Evolutionary conservation across 2,888 invertebrate genomes (phyloP), one percentile per base, ranked within the genome.

Genomic region (Tanypteryx hageni): DNA sequence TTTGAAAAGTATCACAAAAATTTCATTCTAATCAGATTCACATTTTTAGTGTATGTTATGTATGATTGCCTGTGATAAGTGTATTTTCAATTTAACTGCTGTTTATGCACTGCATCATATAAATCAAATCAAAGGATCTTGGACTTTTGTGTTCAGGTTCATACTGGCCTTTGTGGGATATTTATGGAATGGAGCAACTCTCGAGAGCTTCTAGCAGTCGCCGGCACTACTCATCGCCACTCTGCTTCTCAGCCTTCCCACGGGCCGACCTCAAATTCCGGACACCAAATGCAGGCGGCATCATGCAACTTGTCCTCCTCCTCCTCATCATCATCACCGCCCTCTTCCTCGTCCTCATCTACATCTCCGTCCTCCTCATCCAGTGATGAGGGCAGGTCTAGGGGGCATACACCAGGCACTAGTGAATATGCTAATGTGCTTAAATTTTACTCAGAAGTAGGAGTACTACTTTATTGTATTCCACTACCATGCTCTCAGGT

Each of bases 111-210:
- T 5, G 5, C 5, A 44, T 44, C 44, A 44, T 44, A 44, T 44
- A 44, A 44, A 44, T 44, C 5, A 44, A 5, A 44, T 44, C 44
- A 3, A 44, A 44, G 44, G 5, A 44, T 44, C 44, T 44, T 5
- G 16, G 68, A 9, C 27, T 76, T 27, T 76, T 27, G 22, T 76
- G 31, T 31, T 31, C n/a, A 89, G 85, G 97, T 99, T 93, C 96
- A 97, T 94, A 99, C 99, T 0, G 97, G 97, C n/a, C 95, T 98
- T 93, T 96, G 97, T 94, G 97, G 94, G 14, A 93, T 98, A 93
- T 97, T 98, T 94, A 98, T 99, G 96, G 99, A 99, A 95, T 99
- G 99, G 99, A 99, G 99, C 93, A 99, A 99, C 95, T 98, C 98
- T 1, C 97, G 98, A 61, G 98, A 99, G 94, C 95, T 99, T 92